Percentiles rank a stretch among this genome's conserved stretches.
Conservation (phyloP, 2,888 invertebrate species). For the Idaea biselata region DNA sequence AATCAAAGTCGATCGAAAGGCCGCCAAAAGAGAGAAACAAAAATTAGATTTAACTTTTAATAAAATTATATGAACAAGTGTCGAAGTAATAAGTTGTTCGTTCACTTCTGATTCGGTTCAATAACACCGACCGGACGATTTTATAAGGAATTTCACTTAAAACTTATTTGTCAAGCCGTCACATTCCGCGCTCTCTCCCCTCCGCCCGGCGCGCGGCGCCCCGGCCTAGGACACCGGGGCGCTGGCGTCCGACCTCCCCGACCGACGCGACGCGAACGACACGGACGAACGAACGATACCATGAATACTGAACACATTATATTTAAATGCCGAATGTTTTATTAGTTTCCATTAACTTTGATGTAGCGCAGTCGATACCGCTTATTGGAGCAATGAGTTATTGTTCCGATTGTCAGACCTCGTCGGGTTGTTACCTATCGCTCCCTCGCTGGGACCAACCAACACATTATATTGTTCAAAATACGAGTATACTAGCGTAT, state of each 20-base stretch:
- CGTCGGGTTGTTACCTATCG: too few relatives aligned
- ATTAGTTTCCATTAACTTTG: background rate
- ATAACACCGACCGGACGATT: background rate
- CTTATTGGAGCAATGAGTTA: too few relatives aligned
- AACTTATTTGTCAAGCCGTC: background rate
- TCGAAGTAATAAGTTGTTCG: background rate
- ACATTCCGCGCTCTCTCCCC: background rate
- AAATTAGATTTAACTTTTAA: conserved; percentile 1
- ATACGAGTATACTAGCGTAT: too few relatives aligned
- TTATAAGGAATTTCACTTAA: background rate
- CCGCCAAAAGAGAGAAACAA: background rate
- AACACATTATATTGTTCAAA: too few relatives aligned
- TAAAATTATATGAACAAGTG: background rate
- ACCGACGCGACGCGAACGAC: too few relatives aligned
- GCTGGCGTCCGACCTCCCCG: background rate
- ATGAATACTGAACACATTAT: background rate
- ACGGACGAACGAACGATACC: background rate
- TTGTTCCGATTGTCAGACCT: too few relatives aligned
- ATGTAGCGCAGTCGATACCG: background rate
- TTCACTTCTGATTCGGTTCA: background rate
- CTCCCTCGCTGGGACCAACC: too few relatives aligned
- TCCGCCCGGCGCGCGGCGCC: background rate
- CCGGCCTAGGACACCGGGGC: background rate
- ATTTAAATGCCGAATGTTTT: background rate
- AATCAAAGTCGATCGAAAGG: background rate